These are phyloP conservation scores for Lordiphosa stackelbergi DNA, from an alignment of 1,140 invertebrate genomes.

Conservation along the genomic window DNA sequence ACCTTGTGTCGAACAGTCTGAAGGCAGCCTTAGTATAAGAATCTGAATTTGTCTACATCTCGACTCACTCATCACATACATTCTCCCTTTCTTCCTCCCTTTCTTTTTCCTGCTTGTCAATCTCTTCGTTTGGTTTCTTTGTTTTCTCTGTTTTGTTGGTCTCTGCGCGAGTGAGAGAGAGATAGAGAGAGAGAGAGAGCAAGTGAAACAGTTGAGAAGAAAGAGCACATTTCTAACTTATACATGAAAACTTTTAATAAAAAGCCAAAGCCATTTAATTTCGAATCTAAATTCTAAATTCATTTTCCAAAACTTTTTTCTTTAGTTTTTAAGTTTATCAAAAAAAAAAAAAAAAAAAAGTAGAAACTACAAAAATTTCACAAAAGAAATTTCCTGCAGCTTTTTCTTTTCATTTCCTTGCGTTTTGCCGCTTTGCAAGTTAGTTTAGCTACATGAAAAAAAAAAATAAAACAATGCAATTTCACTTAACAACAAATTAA, in stretches of 20 bases:
- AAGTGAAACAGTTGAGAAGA: constrained; percentile 54
- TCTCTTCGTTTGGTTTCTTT: too few relatives aligned
- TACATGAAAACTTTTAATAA: constrained; percentile 56
- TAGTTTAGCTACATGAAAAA: constrained; percentile 13
- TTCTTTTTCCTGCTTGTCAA: too few relatives aligned
- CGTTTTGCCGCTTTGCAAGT: constrained; percentile 15
- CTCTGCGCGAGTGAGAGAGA: constrained; percentile 32
- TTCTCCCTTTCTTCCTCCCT: too few relatives aligned
- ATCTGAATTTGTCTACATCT: too few relatives aligned
- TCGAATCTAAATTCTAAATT: constrained; percentile 31
- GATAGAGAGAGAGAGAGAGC: not conserved
- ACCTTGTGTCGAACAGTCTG: too few relatives aligned
- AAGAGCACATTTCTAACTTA: constrained; percentile 54
- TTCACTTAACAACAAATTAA: constrained; percentile 15
- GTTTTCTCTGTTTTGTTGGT: constrained; percentile 8
- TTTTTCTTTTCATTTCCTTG: too few relatives aligned
- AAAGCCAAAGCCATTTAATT: constrained; percentile 60
- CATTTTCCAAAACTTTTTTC: constrained; percentile 32
- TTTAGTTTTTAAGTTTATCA: constrained; percentile 34
- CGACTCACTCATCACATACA: too few relatives aligned
- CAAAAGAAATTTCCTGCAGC: too few relatives aligned
- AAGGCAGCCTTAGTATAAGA: too few relatives aligned
- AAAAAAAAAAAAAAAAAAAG: constrained; percentile 14
- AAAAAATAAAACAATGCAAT: constrained; percentile 4
- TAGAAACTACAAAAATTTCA: constrained; percentile 14